phyloP scores from a whole-genome alignment of 2,113 vertebrate species.

The Austrofundulus limnaeus region DNA sequence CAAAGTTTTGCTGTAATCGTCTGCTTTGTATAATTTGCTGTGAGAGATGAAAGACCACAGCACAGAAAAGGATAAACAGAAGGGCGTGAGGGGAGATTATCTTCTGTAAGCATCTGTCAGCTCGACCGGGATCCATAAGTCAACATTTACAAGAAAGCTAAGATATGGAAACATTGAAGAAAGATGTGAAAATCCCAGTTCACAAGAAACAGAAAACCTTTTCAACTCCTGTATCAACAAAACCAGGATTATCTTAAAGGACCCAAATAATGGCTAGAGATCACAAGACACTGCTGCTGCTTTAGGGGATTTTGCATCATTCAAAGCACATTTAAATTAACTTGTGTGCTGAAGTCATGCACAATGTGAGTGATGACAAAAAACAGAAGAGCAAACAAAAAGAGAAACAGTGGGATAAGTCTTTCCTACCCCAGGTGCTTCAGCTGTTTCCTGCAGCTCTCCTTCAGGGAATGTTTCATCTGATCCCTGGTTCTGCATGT shows the following conservation, averaged over 20 bases:
- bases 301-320: not conserved
- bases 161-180: conserved; percentile 11
- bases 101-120: not conserved
- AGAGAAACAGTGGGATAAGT: not conserved
- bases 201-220: conserved; percentile 1
- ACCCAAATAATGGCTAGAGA: not conserved
- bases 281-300: not conserved
- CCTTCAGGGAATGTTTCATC: conserved; percentile 12
- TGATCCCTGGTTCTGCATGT: conserved; percentile 21
- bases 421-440: conserved; percentile 42
- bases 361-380: not conserved
- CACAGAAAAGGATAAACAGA: conserved; percentile 7
- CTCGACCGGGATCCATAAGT: conserved; percentile 35
- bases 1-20: too few relatives aligned
- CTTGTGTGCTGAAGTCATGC: not conserved
- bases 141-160: conserved; percentile 42
- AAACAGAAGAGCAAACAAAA: not conserved
- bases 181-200: not conserved
- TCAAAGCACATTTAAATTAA: not conserved
- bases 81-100: conserved; percentile 27
- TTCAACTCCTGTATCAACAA: conserved; percentile 16
- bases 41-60: not conserved
- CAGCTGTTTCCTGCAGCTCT: conserved; percentile 7
- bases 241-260: conserved; percentile 1
- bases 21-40: not conserved